Base-by-base conservation (phyloP, 2,797 vertebrate species). In the Cephalopachus bancanus region DNA sequence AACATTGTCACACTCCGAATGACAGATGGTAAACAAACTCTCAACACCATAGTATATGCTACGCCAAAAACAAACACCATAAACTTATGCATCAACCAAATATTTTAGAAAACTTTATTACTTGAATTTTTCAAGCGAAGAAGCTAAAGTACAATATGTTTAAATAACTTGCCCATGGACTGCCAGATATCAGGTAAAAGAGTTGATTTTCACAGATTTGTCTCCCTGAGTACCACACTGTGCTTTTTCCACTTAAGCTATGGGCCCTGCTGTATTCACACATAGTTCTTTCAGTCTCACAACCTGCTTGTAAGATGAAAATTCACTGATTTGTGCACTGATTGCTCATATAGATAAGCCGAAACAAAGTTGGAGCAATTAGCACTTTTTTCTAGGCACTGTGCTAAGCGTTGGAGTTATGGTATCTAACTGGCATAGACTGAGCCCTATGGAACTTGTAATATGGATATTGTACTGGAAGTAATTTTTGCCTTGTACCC, bases 91-190 rank as follows among this genome's bases (percentile, higher is more conserved):
- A 37, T 37, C 37, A 37, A 37, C 37, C 37, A 2, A 37, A 37
- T 37, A 37, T 37, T 37, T 37, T 37, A 76, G 78, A 84, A 86
- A 89, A 20, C 19, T 49, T 72, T 72, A 49, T 88, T 84, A 51
- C 80, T 88, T 14, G 4, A 24, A 5, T 87, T 71, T n/a, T 83
- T 49, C 44, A 91, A 17, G 22, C 51, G 64, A 67, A 59, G 51
- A 78, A 95, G 83, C 69, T 26, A 30, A 79, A 90, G 22, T 86
- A 11, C 26, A 17, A 0, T 80, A 3, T 76, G 14, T 60, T 75
- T 91, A 64, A 92, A 83, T 95, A 74, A 83, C 80, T 75, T 76
- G n/a, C 44, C 51, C 16, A 79, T 28, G 28, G 65, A 51, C 65
- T 64, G 33, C 59, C 64, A 90, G 24, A 74, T 83, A 53, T 69